Base-by-base conservation (phyloP, 2,113 vertebrate genomes). In the Corythaixoides concolor region DNA sequence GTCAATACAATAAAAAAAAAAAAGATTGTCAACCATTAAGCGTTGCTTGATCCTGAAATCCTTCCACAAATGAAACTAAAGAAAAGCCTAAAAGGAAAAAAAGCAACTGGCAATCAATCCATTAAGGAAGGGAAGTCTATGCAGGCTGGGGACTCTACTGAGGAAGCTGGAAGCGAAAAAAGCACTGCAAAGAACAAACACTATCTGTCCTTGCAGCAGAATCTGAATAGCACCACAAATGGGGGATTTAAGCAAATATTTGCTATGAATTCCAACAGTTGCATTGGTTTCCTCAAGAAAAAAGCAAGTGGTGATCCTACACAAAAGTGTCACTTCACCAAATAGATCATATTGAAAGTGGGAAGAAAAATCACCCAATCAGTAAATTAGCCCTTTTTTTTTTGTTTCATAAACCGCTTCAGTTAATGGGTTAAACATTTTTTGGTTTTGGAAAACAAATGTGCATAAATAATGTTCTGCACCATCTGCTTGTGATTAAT, bases 401-500 rank as follows among this genome's bases (percentile, higher is more conserved):
- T 88, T 87, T 91, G 9, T 86, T 82, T 56, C 90, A 58, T 56
- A 72, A 86, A 91, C 50, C 5, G 47, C 85, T 88, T 84, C 92
- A 93, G 85, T 24, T 92, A 91, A 97, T 64, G 94, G 94, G 76
- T 92, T 97, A 94, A 96, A 70, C 33, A 68, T 82, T 94, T 93
- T 91, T 89, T 60, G 85, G 14, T 19, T 11, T 89, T 74, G 63
- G 58, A 88, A 97, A 96, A 92, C 62, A 94, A 96, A 93, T 74
- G 87, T 95, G 96, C 87, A 73, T 93, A 95, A 97, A 89, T 96
- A 96, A 97, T 59, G 75, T 96, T 93, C 88, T 94, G 82, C 43
- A 93, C 92, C 78, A 96, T n/a, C 95, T 95, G 94, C 88, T 94
- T 95, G 73, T 95, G 93, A 98, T 96, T 97, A 96, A 97, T 94